A percentile compares a stretch with the other conserved stretches of the same genome.
Conservation (phyloP, 2,113 vertebrate genomes). For the Nothobranchius furzeri region DNA sequence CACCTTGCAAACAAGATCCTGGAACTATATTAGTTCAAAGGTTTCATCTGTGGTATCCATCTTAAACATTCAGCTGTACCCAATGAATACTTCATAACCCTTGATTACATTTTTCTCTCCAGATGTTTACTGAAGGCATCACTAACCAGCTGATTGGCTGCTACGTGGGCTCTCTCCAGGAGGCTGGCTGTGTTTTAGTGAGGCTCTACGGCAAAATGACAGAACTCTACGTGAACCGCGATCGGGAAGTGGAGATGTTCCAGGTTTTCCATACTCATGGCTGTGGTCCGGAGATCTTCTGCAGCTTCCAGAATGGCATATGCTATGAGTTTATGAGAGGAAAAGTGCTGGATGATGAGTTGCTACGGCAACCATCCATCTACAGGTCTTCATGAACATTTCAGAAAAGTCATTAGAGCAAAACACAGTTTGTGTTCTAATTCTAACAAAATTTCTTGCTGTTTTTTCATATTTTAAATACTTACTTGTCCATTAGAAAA, state of each 20-base stretch:
- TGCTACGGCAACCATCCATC: conserved; percentile 73
- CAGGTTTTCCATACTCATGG: conserved; percentile 69
- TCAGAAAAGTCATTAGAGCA: neutral
- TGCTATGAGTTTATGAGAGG: conserved; percentile 81
- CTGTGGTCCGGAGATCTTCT: conserved; percentile 79
- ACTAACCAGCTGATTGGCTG: conserved; percentile 82
- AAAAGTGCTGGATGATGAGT: conserved; percentile 67
- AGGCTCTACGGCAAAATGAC: conserved; percentile 77
- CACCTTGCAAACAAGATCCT: no score
- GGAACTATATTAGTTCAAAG: no score
- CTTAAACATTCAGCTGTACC: no score
- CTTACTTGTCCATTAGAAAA: neutral
- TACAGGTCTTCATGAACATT: conserved; percentile 70
- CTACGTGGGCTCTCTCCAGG: conserved; percentile 63
- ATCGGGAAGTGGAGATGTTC: conserved; percentile 77
- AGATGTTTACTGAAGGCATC: conserved; percentile 81
- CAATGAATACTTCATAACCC: neutral
- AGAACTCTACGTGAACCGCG: conserved; percentile 76
- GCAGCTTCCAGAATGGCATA: conserved; percentile 82
- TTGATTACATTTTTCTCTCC: neutral
- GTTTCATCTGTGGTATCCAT: no score
- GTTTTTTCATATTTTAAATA: no score
- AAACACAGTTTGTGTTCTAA: neutral
- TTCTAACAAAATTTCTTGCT: neutral
- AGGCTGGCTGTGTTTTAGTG: conserved; percentile 72